A percentile compares a stretch with the other conserved stretches of the same genome.
These are phyloP conservation scores for Thymelicus sylvestris DNA, from an alignment of 2,888 invertebrate genomes.

Conservation along the genomic window DNA sequence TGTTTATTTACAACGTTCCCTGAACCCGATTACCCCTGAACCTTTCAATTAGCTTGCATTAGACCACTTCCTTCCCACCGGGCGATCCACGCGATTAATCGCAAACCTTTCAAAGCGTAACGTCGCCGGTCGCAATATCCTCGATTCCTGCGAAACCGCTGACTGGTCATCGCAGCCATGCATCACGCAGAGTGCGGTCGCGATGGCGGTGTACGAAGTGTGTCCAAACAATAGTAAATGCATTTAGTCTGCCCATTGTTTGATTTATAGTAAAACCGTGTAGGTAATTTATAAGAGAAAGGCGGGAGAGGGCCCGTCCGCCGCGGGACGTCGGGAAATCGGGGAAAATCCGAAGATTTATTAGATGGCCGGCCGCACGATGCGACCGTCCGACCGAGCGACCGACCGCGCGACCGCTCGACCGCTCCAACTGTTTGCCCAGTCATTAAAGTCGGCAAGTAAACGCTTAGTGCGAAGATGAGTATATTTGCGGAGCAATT, in stretches of 20 bases:
- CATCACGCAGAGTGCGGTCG: constrained; percentile 48
- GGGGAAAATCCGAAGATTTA: constrained; percentile 83
- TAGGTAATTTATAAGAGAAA: constrained; percentile 83
- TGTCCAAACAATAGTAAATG: constrained; percentile 82
- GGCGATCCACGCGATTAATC: constrained; percentile 55
- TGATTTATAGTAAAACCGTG: constrained; percentile 83
- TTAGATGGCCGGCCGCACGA: constrained; percentile 66
- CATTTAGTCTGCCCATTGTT: constrained; percentile 79
- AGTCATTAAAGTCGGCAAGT: constrained; percentile 81
- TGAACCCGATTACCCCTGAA: constrained; percentile 50
- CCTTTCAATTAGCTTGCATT: constrained; percentile 75
- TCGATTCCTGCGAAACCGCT: constrained; percentile 67
- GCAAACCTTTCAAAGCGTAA: constrained; percentile 57
- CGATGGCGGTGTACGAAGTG: constrained; percentile 62
- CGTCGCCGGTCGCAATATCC: constrained; percentile 69
- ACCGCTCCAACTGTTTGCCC: constrained; percentile 72
- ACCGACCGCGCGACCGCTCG: constrained; percentile 54
- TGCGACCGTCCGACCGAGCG: constrained; percentile 53
- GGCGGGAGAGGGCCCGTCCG: constrained; percentile 61
- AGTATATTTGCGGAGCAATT: constrained; percentile 83
- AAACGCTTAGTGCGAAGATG: constrained; percentile 81
- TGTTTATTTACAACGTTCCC: constrained; percentile 54
- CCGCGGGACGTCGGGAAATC: constrained; percentile 77
- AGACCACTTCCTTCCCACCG: constrained; percentile 63
- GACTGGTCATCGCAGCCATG: constrained; percentile 55